Evolutionary conservation across 2,797 vertebrate species (phyloP).

Genomic region (Anguilla anguilla): DNA sequence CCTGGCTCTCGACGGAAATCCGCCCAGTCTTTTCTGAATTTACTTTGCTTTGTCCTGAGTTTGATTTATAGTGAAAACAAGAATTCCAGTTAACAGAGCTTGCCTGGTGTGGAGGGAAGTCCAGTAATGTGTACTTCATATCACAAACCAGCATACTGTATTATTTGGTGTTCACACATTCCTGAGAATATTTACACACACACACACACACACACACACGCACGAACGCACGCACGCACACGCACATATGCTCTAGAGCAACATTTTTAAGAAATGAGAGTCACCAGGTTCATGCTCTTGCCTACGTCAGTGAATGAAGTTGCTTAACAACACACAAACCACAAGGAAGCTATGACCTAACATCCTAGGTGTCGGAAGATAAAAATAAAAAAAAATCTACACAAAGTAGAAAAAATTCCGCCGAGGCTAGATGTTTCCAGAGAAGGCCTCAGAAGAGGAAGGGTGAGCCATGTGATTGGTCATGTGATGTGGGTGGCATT

Average conservation of each 20-base stretch:
- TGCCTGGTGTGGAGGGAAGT: neutral
- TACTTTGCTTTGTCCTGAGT: neutral
- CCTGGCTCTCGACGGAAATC: constrained; percentile 41
- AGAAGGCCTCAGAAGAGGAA: constrained; percentile 39
- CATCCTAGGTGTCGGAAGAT: constrained; percentile 28
- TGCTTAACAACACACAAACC: constrained; percentile 63
- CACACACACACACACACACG: constrained; percentile 9
- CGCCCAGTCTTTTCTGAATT: constrained; percentile 21
- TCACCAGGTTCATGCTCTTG: constrained; percentile 55
- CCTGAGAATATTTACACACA: neutral
- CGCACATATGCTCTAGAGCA: constrained; percentile 40
- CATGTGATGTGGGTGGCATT: constrained; percentile 28
- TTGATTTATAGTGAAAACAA: constrained; percentile 18
- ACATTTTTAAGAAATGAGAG: constrained; percentile 51
- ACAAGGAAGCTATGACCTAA: constrained; percentile 58
- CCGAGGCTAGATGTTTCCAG: constrained; percentile 35
- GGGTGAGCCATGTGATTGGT: constrained; percentile 32
- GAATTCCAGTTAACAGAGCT: constrained; percentile 52
- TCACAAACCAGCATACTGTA: neutral
- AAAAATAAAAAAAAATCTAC: neutral
- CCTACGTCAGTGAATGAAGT: constrained; percentile 61
- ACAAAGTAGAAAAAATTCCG: neutral
- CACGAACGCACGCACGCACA: neutral
- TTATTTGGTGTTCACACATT: neutral
- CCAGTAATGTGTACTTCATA: neutral